Evolutionary conservation across 37 sponge, comb jelly and placozoan genomes (phyloP), one percentile per base, ranked within the genome.

Genomic region (Ephydatia muelleri): DNA sequence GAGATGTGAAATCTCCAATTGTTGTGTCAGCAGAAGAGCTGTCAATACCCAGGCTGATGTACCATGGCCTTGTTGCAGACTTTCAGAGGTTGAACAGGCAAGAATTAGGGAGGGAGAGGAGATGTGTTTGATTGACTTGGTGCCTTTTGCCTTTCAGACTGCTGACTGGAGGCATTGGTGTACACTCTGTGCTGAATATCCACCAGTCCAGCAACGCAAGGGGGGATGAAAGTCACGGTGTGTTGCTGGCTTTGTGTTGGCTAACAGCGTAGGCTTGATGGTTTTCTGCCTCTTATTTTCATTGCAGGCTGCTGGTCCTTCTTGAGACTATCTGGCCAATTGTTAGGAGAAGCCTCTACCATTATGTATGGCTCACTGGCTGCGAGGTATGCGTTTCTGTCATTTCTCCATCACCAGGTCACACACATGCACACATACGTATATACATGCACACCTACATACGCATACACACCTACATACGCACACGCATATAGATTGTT

Each of bases 1-100:
- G 92, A 19, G 92, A 95, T 36, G 97, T 95, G 43, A 43, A 65
- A 29, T 97, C 97, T 72, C 97, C 97, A 4, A 27, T 88, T 0
- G 47, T 70, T 48, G n/a, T 88, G 22, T 12, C 86, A 31, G 13
- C 79, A 16, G 80, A 86, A 39, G 72, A 31, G 32, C 77, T 66
- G 72, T 16, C 23, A 8, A 43, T 95, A 35, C 96, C 96, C 21
- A 81, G 70, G 23, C 65, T 93, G n/a, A 13, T 95, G 48, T 88
- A 84, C 57, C 70, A 93, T 43, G 22, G 27, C 29, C 47, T 77
- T 0, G 14, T 11, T 2, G 26, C 26, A 6, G 47, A 49, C 9
- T 26, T 25, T 3, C 72, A 73, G 32, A 86, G 87, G 87, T 74
- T 38, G 5, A 33, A 71, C 72, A 71, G 21, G 34, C 25, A 71